Conservation (phyloP, 37 sponge, comb jelly and placozoan species). For the Chondrosia reniformis region DNA sequence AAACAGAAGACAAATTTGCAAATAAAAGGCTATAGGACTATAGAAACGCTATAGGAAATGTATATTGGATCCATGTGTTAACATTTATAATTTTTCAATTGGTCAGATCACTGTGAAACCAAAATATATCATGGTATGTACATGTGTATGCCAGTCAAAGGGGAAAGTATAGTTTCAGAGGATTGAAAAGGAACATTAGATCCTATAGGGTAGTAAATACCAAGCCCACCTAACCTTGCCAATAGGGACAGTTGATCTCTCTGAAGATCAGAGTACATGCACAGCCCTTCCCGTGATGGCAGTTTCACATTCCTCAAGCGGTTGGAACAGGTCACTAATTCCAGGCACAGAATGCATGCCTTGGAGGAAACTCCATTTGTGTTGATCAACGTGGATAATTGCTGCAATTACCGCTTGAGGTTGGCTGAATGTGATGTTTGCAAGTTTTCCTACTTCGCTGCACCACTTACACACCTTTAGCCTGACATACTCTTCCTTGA, state of each 20-base stretch:
- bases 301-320: conserved; percentile 12
- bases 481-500: background rate
- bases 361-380: conserved; percentile 8
- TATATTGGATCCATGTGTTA: too few species aligned
- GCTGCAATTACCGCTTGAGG: background rate
- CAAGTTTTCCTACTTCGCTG: background rate
- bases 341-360: conserved; percentile 11
- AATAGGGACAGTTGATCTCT: conserved; percentile 3
- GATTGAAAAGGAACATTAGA: background rate
- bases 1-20: too few species aligned
- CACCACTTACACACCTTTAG: background rate
- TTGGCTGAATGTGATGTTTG: background rate
- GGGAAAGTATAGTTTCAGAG: background rate
- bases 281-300: conserved; percentile 2
- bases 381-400: background rate
- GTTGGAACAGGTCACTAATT: background rate
- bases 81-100: too few species aligned
- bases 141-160: background rate
- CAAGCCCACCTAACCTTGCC: conserved; percentile 6
- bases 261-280: background rate
- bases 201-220: background rate
- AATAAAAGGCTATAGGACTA: too few species aligned
- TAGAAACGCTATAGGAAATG: too few species aligned
- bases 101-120: too few species aligned
- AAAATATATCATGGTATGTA: too few species aligned